Evolutionary conservation across 1,140 invertebrate genomes (phyloP), one percentile per base, ranked within the genome.

Genomic region (Octopus sinensis): DNA sequence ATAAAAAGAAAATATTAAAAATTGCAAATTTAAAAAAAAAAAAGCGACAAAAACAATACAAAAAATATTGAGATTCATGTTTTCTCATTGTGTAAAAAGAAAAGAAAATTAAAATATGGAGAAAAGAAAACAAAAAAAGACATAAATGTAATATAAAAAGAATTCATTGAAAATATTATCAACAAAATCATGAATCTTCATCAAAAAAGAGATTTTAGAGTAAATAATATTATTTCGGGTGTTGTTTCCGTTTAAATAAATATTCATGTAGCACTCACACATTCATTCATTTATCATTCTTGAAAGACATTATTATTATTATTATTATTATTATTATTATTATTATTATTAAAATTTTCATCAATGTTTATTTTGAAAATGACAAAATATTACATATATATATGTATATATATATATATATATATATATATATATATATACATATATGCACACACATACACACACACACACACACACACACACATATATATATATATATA

Each of bases 361-460:
- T 6, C 6, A 7, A 62, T 17, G 6, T 62, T 62, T 62, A 7
- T 62, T 62, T 62, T 7, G 6, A 62, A 62, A 62, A 7, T 7
- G 6, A 62, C 56, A 62, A 62, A 6, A 62, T 62, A 62, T 62
- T 7, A 6, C 6, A 7, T 62, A 62, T 7, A 62, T 62, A 62
- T 7, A 6, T 62, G 6, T 7, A 62, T 62, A 62, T 6, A 17
- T 7, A 62, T 62, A 62, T 62, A 62, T 62, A 62, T 62, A 62
- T 62, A 62, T 62, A 62, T 62, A 62, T 62, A 62, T 62, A 62
- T 62, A 62, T 62, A 62, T 62, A 62, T 62, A 62, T 62, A 62
- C 17, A 62, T 62, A 62, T 62, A 62, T 62, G 56, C 56, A 62
- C 56, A 62, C 6, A 62, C 6, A 62, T 7, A 17, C 6, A 62